These are phyloP conservation scores for Lacanobia wlatinum DNA, from an alignment of 2,888 invertebrate genomes.

Conservation along the genomic window DNA sequence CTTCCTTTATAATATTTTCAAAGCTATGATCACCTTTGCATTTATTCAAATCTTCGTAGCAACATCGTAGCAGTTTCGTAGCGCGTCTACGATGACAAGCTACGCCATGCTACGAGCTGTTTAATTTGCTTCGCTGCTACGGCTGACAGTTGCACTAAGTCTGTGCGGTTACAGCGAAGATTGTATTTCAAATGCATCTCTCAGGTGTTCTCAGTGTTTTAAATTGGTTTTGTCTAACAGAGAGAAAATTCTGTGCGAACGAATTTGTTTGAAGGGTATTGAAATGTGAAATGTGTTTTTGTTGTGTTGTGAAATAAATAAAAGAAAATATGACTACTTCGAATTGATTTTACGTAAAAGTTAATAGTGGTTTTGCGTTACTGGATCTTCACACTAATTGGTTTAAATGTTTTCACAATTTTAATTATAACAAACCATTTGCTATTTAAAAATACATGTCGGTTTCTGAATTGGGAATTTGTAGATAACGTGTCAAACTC, in stretches of 20 bases:
- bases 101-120: constrained; percentile 61
- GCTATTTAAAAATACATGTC: no score
- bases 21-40: constrained; percentile 23
- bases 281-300: constrained; percentile 19
- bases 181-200: constrained; percentile 46
- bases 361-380: background rate
- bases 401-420: background rate
- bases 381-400: background rate
- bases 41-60: constrained; percentile 21
- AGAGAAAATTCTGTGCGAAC: constrained; percentile 21
- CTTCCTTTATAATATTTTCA: background rate
- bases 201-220: constrained; percentile 36
- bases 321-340: background rate
- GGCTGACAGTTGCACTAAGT: constrained; percentile 55
- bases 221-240: constrained; percentile 46
- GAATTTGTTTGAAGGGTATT: constrained; percentile 19
- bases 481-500: no score
- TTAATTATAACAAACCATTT: background rate
- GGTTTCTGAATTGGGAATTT: no score
- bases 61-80: constrained; percentile 46
- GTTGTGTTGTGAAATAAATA: background rate
- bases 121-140: constrained; percentile 49
- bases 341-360: no score
- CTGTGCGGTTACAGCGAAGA: constrained; percentile 33
- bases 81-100: constrained; percentile 50